A percentile compares a stretch with the other conserved stretches of the same genome.
Conservation (phyloP, 2,888 invertebrate species). For the Aphodius sticticus region DNA sequence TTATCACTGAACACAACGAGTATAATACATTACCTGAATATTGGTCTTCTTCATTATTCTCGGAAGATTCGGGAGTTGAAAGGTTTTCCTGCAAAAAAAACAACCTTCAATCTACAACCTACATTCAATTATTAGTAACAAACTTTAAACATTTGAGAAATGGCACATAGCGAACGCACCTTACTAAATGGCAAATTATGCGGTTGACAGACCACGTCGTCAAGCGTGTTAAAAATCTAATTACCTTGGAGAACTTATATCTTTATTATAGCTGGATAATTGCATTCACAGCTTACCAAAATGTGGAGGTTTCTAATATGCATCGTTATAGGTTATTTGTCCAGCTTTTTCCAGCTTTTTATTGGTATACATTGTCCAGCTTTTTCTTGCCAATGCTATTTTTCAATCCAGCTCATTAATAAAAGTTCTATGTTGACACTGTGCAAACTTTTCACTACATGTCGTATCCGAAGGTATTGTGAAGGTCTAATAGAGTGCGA, state of each 20-base stretch:
- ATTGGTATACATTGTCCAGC: no score
- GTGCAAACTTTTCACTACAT: no score
- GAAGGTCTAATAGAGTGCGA: no score
- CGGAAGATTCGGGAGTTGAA: slow-evolving; percentile 72
- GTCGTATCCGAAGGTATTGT: no score
- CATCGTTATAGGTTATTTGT: no score
- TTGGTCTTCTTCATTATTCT: slow-evolving; percentile 76
- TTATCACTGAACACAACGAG: background rate
- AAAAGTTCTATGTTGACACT: no score
- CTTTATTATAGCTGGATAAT: background rate
- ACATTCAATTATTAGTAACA: no score
- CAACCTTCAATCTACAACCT: background rate
- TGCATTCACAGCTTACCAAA: background rate
- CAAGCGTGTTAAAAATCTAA: background rate
- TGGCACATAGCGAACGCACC: background rate
- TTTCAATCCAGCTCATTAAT: no score
- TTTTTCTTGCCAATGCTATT: no score
- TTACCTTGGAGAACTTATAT: background rate
- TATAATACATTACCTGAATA: slow-evolving; percentile 68
- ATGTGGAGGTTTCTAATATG: no score
- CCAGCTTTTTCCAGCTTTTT: no score
- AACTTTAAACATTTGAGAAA: no score
- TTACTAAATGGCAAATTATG: slow-evolving; percentile 10
- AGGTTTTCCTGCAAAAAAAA: slow-evolving; percentile 74
- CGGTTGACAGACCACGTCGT: background rate